Conservation (phyloP, 2,888 invertebrate species). For the Sycophila texana region DNA sequence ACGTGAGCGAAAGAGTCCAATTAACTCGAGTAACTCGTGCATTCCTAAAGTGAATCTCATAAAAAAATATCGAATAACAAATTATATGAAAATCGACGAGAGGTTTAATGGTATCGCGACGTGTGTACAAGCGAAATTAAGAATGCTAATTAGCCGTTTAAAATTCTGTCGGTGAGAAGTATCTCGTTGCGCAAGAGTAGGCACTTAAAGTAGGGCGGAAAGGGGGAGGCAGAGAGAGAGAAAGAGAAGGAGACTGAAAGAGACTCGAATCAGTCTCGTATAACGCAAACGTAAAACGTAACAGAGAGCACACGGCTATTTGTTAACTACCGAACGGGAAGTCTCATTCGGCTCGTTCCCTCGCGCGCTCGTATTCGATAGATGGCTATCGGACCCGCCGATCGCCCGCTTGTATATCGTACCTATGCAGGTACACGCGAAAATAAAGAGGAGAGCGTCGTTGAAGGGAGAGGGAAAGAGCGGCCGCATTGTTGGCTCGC, state of each 20-base stretch:
- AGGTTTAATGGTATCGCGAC: background rate
- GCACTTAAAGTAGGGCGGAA: too few species aligned
- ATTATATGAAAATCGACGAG: constrained; percentile 24
- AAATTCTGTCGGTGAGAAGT: constrained; percentile 41
- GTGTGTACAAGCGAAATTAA: constrained; percentile 25
- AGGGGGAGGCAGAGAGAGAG: constrained; percentile 12
- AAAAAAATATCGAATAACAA: constrained; percentile 14
- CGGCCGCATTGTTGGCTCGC: constrained; percentile 2
- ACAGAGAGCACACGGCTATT: constrained; percentile 1
- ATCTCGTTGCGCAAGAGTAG: constrained; percentile 16
- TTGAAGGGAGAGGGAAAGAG: constrained; percentile 1
- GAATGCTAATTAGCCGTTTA: constrained; percentile 51
- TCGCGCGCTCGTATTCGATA: constrained; percentile 9
- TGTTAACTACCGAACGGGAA: constrained; percentile 17
- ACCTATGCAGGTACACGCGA: background rate
- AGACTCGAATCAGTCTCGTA: constrained; percentile 32
- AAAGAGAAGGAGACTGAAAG: constrained; percentile 36
- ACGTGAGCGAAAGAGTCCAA: background rate
- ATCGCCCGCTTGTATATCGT: background rate
- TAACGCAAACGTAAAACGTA: constrained; percentile 19
- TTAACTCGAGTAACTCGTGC: too few species aligned
- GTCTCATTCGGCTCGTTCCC: background rate
- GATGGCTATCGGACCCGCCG: constrained; percentile 23
- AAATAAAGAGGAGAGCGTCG: constrained; percentile 25
- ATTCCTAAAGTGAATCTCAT: too few species aligned